Evolutionary conservation across 2,113 vertebrate species (phyloP).

Genomic region (Sturnira hondurensis): DNA sequence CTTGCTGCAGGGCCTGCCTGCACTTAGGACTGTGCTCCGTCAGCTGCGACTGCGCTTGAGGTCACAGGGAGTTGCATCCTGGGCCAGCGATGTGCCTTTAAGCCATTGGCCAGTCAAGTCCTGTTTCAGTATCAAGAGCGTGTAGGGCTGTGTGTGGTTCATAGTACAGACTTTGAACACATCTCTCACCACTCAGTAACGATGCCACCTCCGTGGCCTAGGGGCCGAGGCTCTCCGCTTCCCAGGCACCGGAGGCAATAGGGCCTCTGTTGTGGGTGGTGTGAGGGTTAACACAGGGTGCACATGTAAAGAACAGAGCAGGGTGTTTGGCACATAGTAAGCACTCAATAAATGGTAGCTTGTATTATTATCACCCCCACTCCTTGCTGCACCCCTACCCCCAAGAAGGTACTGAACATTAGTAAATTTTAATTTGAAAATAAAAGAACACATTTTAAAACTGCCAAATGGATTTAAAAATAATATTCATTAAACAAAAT

Average conservation of each 20-base stretch:
- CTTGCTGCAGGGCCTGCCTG: background rate
- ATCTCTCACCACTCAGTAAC: background rate
- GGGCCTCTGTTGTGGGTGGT: background rate
- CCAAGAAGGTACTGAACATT: constrained; percentile 40
- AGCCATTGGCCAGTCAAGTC: background rate
- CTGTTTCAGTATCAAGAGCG: background rate
- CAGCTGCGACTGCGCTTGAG: background rate
- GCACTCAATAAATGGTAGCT: constrained; percentile 54
- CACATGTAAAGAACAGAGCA: background rate
- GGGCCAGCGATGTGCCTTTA: background rate
- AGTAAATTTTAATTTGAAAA: constrained; percentile 68
- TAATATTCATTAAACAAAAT: constrained; percentile 77
- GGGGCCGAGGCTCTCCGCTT: background rate
- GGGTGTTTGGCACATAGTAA: constrained; percentile 58
- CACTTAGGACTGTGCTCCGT: background rate
- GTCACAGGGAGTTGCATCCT: too few species aligned
- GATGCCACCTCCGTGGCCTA: background rate
- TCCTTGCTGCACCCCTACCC: background rate
- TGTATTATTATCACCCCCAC: constrained; percentile 38
- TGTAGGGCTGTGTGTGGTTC: background rate
- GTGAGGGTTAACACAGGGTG: background rate
- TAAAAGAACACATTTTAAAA: constrained; percentile 70
- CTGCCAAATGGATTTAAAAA: constrained; percentile 73
- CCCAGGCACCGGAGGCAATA: background rate
- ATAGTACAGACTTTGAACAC: background rate